Percentiles rank a stretch among this genome's conserved stretches.
phyloP scores from a whole-genome alignment of 2,797 vertebrate species.

The Acridotheres tristis region DNA sequence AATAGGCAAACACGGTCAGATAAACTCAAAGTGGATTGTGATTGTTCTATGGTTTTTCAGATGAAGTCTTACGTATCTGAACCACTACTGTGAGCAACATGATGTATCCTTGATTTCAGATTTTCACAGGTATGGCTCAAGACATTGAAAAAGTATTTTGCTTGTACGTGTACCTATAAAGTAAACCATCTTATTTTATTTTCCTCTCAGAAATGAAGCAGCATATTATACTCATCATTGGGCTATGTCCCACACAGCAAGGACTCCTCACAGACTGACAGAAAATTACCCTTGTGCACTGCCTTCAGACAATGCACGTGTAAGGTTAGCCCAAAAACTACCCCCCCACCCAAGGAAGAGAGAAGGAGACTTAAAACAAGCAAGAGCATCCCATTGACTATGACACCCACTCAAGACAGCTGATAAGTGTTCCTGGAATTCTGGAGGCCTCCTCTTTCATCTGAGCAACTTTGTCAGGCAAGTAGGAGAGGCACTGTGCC shows the following conservation, averaged over 20 bases:
- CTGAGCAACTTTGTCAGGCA: background rate
- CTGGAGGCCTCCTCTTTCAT: background rate
- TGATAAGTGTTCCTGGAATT: background rate
- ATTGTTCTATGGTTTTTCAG: background rate
- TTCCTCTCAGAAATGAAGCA: background rate
- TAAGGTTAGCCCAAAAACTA: background rate
- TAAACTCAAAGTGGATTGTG: background rate
- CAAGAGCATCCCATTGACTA: background rate
- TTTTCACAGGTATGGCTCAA: background rate
- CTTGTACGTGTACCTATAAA: background rate
- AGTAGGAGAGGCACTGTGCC: background rate
- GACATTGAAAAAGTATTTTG: background rate
- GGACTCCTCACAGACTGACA: background rate
- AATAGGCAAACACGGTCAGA: background rate
- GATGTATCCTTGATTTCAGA: background rate
- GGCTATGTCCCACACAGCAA: background rate
- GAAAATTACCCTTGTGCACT: background rate
- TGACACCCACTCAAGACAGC: background rate
- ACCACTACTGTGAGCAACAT: background rate
- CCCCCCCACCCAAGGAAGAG: background rate
- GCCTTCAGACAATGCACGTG: background rate
- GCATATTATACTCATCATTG: background rate
- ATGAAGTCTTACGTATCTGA: background rate
- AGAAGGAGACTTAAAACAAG: background rate
- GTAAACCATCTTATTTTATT: background rate